Base-by-base conservation (phyloP, 2,888 invertebrate genomes). In the Ormyrus rosae region DNA sequence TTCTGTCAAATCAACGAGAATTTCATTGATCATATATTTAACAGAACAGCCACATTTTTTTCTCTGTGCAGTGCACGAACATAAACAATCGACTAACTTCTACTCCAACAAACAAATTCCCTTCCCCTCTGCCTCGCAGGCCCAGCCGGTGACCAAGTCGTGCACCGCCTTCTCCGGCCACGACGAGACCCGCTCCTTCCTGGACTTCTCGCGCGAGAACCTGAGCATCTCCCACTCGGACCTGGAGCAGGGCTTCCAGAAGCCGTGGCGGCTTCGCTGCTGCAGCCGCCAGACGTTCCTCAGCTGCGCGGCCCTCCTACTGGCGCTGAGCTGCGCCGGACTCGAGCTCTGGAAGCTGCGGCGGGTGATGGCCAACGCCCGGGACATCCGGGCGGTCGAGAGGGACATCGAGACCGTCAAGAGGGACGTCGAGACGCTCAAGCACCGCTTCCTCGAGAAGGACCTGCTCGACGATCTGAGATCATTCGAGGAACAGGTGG, bases 401-500 rank as follows among this genome's bases (percentile, higher is more conserved):
- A 82, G 85, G 8, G 90, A 90, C 48, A 87, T 90, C 60, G 87
- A 89, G 50, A 83, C 85, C 7, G 73, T 90, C 10, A 87, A 86
- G 70, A 82, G 85, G 8, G 90, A 90, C 53, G 83, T 91, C 8
- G 88, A 91, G 51, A 84, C 74, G 3, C 77, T 91, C 61, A 89
- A 89, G 69, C 87, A 89, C 63, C 86, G 87, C 5, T 83, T 90
- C 67, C 82, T 88, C n/a, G 87, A 87, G 56, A 86, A 87, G 64
- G 87, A 90, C 73, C 84, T 90, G 10, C 79, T 89, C 74, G 86
- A 89, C 51, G 89, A 88, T 64, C 79, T 91, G 5, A 89, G 87
- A 58, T 86, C 88, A 0, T 89, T 91, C 80, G 89, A 90, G 81
- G 86, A 90, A 81, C 87, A 88, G 88, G 91, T 90, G 77, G 85